Base-by-base conservation (phyloP, 2,797 vertebrate species). In the Masticophis lateralis region DNA sequence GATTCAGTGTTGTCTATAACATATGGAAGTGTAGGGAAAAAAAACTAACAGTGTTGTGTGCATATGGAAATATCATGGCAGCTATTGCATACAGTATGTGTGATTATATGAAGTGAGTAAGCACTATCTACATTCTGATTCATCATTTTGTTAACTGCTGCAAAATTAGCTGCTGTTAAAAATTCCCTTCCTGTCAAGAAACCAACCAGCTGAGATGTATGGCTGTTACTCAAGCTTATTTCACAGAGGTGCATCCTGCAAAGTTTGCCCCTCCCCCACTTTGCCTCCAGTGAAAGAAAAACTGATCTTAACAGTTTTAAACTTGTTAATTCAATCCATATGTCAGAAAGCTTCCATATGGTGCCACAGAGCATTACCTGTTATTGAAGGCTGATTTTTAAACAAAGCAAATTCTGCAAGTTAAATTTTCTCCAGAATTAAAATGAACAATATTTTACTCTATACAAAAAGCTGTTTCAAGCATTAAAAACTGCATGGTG, bases 281-380 rank as follows among this genome's bases (percentile, higher is more conserved):
- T 97, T 96, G 47, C 93, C 96, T 97, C 97, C 96, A 96, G 97
- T 97, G 97, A 98, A 97, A 98, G 97, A 98, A 98, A 98, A 98
- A 98, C 97, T 98, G 98, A 98, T 98, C 98, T 97, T 98, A 97
- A 98, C 98, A 98, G 98, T 98, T 98, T 98, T 97, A 98, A 98
- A 98, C 97, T 98, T 98, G 98, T 98, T 98, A 98, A 98, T 98
- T 98, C 97, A 97, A 98, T 97, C 98, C 98, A 98, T 98, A 98
- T 98, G 98, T 97, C 97, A 98, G 97, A 97, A 94, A 98, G 97
- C 91, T 97, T 98, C 98, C 98, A 98, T 98, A 98, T 98, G 98
- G 97, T 96, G 96, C 96, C 94, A 94, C 96, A 97, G 97, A 94
- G 94, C 96, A 97, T 97, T 97, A 98, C 98, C 98, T 98, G 98